Conservation (phyloP, 2,888 invertebrate genomes). For the Stegana nigrithorax region DNA sequence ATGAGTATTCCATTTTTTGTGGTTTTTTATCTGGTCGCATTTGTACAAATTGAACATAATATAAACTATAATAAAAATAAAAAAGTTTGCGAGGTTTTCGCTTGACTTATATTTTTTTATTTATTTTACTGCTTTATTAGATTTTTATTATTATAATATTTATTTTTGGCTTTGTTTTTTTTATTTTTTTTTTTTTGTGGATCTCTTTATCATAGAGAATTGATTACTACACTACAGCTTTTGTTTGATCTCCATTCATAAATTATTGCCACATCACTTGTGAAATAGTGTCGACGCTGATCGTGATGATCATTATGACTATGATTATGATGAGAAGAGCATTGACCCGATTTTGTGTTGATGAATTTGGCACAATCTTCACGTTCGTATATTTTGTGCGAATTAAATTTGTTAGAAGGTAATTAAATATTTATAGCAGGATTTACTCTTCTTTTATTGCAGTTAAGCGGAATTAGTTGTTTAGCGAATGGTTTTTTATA, state of each 20-base stretch:
- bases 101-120: too few relatives aligned
- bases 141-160: not conserved
- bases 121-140: too few relatives aligned
- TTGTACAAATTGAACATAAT: too few relatives aligned
- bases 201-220: slow-evolving; percentile 33
- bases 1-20: slow-evolving; percentile 30
- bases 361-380: too few relatives aligned
- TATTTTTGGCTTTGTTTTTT: not conserved
- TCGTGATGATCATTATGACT: not conserved
- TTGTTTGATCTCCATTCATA: slow-evolving; percentile 39
- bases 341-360: slow-evolving; percentile 44
- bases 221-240: slow-evolving; percentile 35
- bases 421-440: too few relatives aligned
- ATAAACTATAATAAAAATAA: too few relatives aligned
- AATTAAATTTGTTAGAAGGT: too few relatives aligned
- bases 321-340: slow-evolving; percentile 22
- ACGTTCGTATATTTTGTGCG: too few relatives aligned
- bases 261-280: slow-evolving; percentile 38
- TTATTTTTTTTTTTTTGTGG: slow-evolving; percentile 25
- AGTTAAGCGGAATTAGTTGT: too few relatives aligned
- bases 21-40: slow-evolving; percentile 21
- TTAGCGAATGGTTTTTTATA: too few relatives aligned
- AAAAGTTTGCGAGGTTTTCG: not conserved
- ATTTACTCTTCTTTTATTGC: too few relatives aligned
- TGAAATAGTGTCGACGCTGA: too few relatives aligned